These are phyloP conservation scores for Pterois miles DNA, from an alignment of 2,797 vertebrate genomes.

Conservation along the genomic window DNA sequence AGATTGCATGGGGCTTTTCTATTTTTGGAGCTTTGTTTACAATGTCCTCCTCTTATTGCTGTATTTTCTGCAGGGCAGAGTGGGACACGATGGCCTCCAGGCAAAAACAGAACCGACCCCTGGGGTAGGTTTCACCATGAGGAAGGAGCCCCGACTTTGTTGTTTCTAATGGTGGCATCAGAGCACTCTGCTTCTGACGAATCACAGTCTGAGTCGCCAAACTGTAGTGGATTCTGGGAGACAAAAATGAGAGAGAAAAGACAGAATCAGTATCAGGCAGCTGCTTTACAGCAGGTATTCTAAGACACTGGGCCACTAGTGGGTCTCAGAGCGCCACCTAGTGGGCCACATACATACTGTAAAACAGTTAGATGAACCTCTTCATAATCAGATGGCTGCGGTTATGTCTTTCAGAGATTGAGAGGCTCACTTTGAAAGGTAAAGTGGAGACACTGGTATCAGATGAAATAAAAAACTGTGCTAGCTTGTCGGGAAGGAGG, in stretches of 20 bases:
- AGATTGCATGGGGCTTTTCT: constrained; percentile 61
- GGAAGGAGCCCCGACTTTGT: constrained; percentile 91
- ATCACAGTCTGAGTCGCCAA: constrained; percentile 94
- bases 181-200: constrained; percentile 97
- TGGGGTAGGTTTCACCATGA: constrained; percentile 88
- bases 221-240: constrained; percentile 92
- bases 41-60: constrained; percentile 91
- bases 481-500: no score
- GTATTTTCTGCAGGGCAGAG: constrained; percentile 83
- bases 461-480: no score
- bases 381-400: no score
- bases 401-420: no score
- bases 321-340: no score
- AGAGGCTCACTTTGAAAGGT: no score
- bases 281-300: background rate
- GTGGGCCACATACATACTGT: no score
- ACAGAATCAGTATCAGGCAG: background rate
- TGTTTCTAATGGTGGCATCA: constrained; percentile 96
- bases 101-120: constrained; percentile 67
- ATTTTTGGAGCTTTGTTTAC: constrained; percentile 65
- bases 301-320: no score
- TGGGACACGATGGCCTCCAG: constrained; percentile 70
- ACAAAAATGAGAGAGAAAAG: background rate
- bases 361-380: no score
- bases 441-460: no score